Percentiles rank a stretch among this genome's conserved stretches.
These are phyloP conservation scores for Lottia gigantea DNA, from an alignment of 2,888 invertebrate species.

Conservation along the genomic window DNA sequence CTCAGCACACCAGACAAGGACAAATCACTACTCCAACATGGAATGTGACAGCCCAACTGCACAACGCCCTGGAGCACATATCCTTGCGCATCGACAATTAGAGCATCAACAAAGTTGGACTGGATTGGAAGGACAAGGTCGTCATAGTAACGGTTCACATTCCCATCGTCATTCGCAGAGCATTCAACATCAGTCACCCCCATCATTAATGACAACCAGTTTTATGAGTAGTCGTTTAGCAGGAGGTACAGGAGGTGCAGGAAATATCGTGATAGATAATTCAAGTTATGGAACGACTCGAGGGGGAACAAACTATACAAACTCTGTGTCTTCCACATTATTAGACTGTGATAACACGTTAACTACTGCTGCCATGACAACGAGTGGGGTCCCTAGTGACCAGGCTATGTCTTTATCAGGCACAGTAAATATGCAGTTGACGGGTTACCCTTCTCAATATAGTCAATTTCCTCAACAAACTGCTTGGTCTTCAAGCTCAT, in stretches of 20 bases:
- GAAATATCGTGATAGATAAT: constrained; percentile 4
- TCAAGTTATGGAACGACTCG: not conserved
- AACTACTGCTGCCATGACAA: not conserved
- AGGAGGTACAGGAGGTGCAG: not conserved
- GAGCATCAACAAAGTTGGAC: constrained; percentile 42
- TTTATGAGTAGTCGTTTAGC: not conserved
- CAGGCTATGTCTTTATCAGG: constrained; percentile 55
- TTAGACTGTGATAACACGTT: constrained; percentile 13
- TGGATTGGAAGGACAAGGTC: constrained; percentile 33
- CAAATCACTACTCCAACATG: constrained; percentile 42
- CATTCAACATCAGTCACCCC: constrained; percentile 46
- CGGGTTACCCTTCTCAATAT: constrained; percentile 55
- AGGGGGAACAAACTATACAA: not conserved
- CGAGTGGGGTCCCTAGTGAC: constrained; percentile 23
- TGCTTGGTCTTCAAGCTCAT: constrained; percentile 45
- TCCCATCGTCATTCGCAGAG: constrained; percentile 46
- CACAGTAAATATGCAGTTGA: constrained; percentile 68
- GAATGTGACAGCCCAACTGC: constrained; percentile 54
- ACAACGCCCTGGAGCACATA: constrained; percentile 26
- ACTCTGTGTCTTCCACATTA: constrained; percentile 13
- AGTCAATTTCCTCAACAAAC: constrained; percentile 41
- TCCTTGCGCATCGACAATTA: constrained; percentile 37
- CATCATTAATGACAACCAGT: constrained; percentile 17
- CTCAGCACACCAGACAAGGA: constrained; percentile 45
- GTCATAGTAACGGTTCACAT: constrained; percentile 41